These are phyloP conservation scores for Neolamprologus devosi DNA, from an alignment of 2,113 vertebrate genomes.

Conservation along the genomic window DNA sequence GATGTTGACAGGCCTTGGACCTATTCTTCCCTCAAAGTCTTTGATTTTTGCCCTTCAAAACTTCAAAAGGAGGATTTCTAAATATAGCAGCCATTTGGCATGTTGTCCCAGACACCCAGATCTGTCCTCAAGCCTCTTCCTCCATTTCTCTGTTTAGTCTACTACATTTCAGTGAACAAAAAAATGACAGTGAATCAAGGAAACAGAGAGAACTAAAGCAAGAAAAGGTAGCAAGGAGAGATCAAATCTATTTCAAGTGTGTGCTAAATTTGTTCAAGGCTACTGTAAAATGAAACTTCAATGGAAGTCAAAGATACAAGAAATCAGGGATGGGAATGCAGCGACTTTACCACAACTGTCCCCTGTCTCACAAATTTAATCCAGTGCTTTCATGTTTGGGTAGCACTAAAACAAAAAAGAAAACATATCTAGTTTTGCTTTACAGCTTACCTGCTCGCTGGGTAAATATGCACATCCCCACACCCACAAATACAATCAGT, in stretches of 20 bases:
- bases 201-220: not conserved
- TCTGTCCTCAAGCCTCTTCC: slow-evolving; percentile 22
- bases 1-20: slow-evolving; percentile 7
- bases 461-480: not conserved
- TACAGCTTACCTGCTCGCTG: not conserved
- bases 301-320: not conserved
- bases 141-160: not conserved
- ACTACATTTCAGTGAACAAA: slow-evolving; percentile 20
- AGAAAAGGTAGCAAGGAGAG: not conserved
- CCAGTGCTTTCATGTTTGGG: not conserved
- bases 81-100: slow-evolving; percentile 50
- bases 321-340: not conserved
- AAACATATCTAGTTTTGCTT: not conserved
- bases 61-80: slow-evolving; percentile 34
- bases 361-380: not conserved
- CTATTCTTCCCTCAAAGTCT: not conserved
- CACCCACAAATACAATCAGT: not conserved
- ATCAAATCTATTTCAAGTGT: slow-evolving; percentile 24
- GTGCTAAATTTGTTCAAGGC: slow-evolving; percentile 29
- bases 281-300: not conserved
- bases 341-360: not conserved
- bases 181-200: not conserved
- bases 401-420: not conserved
- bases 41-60: slow-evolving; percentile 46
- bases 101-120: slow-evolving; percentile 33